phyloP scores from a whole-genome alignment of 92 coral and sea anemone genomes.

The Isaurus tuberculatus region DNA sequence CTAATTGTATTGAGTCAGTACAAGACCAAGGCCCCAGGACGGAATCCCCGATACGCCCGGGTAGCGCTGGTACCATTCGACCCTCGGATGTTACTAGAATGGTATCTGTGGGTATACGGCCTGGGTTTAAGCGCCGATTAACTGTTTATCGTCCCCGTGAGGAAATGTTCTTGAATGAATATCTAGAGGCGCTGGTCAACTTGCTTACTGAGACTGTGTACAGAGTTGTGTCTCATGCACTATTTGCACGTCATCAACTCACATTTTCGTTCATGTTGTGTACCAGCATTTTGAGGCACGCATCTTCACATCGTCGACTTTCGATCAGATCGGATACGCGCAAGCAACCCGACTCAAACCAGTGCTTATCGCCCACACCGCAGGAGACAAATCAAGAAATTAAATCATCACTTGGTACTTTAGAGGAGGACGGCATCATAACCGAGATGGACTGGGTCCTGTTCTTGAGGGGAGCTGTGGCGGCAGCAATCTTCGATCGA shows the following conservation, averaged over 20 bases:
- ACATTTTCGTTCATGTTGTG: slow-evolving; percentile 94
- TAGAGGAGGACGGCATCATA: slow-evolving; percentile 46
- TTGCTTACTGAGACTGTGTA: slow-evolving; percentile 87
- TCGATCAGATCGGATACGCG: background rate
- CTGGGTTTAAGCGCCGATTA: slow-evolving; percentile 65
- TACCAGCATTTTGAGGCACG: slow-evolving; percentile 76
- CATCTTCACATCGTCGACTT: slow-evolving; percentile 16
- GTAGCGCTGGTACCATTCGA: slow-evolving; percentile 92
- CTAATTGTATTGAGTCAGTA: slow-evolving; percentile 78
- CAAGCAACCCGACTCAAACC: background rate
- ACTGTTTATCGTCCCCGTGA: slow-evolving; percentile 70
- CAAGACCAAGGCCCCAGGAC: slow-evolving; percentile 60
- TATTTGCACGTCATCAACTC: slow-evolving; percentile 86
- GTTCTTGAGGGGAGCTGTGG: slow-evolving; percentile 88
- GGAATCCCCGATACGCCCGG: slow-evolving; percentile 83
- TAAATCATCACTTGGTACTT: background rate
- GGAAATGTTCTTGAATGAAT: slow-evolving; percentile 70
- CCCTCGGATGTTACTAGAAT: slow-evolving; percentile 68
- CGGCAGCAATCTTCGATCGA: slow-evolving; percentile 86
- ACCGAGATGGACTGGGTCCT: slow-evolving; percentile 87
- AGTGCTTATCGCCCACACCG: background rate
- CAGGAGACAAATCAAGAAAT: background rate
- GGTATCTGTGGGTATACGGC: slow-evolving; percentile 58
- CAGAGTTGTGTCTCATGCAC: slow-evolving; percentile 88
- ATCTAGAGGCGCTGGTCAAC: slow-evolving; percentile 82